These are phyloP conservation scores for Chymomyza fuscimana DNA, from an alignment of 2,888 invertebrate species.

Conservation along the genomic window DNA sequence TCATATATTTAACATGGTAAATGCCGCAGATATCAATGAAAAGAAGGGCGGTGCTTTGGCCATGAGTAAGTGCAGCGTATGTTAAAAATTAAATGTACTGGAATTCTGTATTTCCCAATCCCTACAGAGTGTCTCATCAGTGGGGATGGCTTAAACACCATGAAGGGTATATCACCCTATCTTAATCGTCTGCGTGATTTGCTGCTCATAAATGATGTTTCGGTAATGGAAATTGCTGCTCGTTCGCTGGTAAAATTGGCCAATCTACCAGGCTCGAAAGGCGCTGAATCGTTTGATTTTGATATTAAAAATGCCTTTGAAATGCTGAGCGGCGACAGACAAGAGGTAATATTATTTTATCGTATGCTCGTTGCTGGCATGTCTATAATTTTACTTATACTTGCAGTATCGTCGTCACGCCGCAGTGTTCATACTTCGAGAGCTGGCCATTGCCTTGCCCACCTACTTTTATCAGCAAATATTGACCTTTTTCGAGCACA, in stretches of 20 bases:
- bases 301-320: constrained; percentile 97
- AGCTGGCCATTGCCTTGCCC: constrained; percentile 96
- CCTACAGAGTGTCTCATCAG: constrained; percentile 92
- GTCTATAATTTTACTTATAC: constrained; percentile 14
- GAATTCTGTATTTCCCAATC: background rate
- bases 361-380: background rate
- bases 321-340: constrained; percentile 94
- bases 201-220: constrained; percentile 93
- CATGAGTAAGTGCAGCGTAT: constrained; percentile 83
- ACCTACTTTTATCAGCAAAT: constrained; percentile 98
- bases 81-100: background rate
- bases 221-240: constrained; percentile 97
- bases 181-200: constrained; percentile 95
- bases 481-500: constrained; percentile 94
- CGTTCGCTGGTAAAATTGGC: constrained; percentile 96
- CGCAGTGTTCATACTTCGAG: constrained; percentile 94
- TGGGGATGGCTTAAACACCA: constrained; percentile 95
- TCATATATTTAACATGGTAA: constrained; percentile 97
- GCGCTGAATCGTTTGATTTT: constrained; percentile 98
- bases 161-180: constrained; percentile 93
- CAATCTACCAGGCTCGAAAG: constrained; percentile 93
- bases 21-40: constrained; percentile 94
- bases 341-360: constrained; percentile 83
- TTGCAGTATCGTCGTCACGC: constrained; percentile 90
- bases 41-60: constrained; percentile 97